phyloP scores from a whole-genome alignment of 2,113 vertebrate genomes.

The Poeciliopsis turrubarensis region DNA sequence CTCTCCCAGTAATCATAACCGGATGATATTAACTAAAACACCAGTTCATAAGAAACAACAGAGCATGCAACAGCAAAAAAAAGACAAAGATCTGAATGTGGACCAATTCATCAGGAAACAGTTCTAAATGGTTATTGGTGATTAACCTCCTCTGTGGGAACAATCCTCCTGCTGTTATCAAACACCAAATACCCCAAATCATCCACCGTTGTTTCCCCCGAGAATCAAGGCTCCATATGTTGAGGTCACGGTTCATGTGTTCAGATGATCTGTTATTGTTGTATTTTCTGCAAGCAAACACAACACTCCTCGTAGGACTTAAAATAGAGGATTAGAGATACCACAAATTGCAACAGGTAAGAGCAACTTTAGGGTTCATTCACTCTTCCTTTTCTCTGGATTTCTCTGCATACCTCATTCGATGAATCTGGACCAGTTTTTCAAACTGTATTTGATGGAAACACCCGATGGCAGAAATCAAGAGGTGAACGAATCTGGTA shows the following conservation, averaged over 20 bases:
- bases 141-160: slow-evolving; percentile 43
- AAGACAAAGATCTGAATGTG: slow-evolving; percentile 12
- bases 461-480: too few relatives aligned
- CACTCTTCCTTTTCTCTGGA: too few relatives aligned
- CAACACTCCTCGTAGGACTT: too few relatives aligned
- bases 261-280: slow-evolving; percentile 15
- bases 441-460: too few relatives aligned
- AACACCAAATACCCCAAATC: slow-evolving; percentile 37
- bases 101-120: slow-evolving; percentile 15
- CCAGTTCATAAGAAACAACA: not conserved
- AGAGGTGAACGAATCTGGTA: not conserved
- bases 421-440: too few relatives aligned
- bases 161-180: slow-evolving; percentile 54
- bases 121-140: slow-evolving; percentile 29
- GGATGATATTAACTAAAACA: too few relatives aligned
- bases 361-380: too few relatives aligned
- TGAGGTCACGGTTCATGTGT: slow-evolving; percentile 33
- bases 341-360: too few relatives aligned
- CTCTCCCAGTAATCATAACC: too few relatives aligned
- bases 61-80: slow-evolving; percentile 4
- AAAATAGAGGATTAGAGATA: too few relatives aligned
- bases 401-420: too few relatives aligned
- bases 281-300: too few relatives aligned
- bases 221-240: slow-evolving; percentile 58
- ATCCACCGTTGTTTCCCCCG: slow-evolving; percentile 18